Conservation (phyloP, 2,797 vertebrate species). For the Bradypus variegatus region DNA sequence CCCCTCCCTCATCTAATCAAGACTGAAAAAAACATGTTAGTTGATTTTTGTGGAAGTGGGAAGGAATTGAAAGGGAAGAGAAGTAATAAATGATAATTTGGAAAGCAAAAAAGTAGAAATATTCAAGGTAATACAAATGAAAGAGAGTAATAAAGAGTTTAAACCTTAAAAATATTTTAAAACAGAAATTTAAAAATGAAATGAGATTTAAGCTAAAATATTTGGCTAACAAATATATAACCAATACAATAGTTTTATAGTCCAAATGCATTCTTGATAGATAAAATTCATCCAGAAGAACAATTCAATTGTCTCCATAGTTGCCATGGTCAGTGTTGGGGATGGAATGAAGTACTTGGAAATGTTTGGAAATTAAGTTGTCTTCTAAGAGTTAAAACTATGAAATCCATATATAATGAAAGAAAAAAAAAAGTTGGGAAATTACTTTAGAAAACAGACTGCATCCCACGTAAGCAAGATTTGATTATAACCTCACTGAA, state of each 20-base stretch:
- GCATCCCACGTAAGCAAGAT: background rate
- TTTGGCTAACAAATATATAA: background rate
- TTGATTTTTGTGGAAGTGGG: background rate
- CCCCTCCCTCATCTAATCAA: background rate
- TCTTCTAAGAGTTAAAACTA: background rate
- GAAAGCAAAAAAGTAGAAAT: background rate
- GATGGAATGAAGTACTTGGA: background rate
- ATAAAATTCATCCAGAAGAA: background rate
- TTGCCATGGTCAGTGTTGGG: background rate
- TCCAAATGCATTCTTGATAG: background rate
- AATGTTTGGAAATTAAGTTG: constrained; percentile 17
- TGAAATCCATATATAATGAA: background rate
- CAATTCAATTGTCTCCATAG: background rate
- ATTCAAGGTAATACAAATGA: background rate
- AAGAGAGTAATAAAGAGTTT: background rate
- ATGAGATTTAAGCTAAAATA: background rate
- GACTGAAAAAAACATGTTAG: background rate
- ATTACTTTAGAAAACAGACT: background rate
- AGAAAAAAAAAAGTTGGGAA: background rate
- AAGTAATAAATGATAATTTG: background rate
- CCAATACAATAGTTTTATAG: background rate
- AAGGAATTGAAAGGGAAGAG: background rate
- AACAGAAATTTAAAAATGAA: background rate
- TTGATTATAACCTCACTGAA: background rate
- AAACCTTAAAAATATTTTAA: constrained; percentile 5